phyloP scores from a whole-genome alignment of 1,140 invertebrate genomes.

The Phymastichus coffea region DNA sequence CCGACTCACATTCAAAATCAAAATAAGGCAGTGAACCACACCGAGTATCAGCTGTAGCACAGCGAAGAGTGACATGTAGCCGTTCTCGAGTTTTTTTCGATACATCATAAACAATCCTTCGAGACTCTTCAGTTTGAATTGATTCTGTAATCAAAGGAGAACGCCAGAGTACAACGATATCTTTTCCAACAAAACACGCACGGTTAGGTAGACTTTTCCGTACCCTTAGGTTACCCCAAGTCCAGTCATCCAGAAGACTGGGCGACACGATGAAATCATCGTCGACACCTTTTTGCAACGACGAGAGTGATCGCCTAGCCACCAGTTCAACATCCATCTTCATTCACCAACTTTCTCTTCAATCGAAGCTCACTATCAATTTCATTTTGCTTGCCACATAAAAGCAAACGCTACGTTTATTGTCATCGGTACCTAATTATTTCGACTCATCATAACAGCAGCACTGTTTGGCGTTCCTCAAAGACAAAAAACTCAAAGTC shows the following conservation, averaged over 20 bases:
- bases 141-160: slow-evolving; percentile 61
- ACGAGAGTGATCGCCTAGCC: slow-evolving; percentile 47
- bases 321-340: slow-evolving; percentile 41
- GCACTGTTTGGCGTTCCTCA: too few relatives aligned
- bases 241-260: slow-evolving; percentile 51
- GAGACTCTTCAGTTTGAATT: slow-evolving; percentile 72
- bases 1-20: slow-evolving; percentile 60
- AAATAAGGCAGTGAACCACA: slow-evolving; percentile 61
- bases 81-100: slow-evolving; percentile 72
- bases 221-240: slow-evolving; percentile 42
- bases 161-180: background rate
- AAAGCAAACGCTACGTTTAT: too few relatives aligned
- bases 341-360: too few relatives aligned
- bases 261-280: slow-evolving; percentile 46
- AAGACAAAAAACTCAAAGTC: too few relatives aligned
- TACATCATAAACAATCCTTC: slow-evolving; percentile 73
- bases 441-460: too few relatives aligned
- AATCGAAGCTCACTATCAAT: too few relatives aligned
- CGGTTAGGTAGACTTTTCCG: background rate
- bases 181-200: background rate
- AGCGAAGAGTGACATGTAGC: slow-evolving; percentile 74
- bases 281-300: slow-evolving; percentile 42
- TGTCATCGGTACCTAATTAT: too few relatives aligned
- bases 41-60: slow-evolving; percentile 68
- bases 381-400: too few relatives aligned